Evolutionary conservation across 1,140 invertebrate species (phyloP).

Genomic region (Papilio polyxenes): DNA sequence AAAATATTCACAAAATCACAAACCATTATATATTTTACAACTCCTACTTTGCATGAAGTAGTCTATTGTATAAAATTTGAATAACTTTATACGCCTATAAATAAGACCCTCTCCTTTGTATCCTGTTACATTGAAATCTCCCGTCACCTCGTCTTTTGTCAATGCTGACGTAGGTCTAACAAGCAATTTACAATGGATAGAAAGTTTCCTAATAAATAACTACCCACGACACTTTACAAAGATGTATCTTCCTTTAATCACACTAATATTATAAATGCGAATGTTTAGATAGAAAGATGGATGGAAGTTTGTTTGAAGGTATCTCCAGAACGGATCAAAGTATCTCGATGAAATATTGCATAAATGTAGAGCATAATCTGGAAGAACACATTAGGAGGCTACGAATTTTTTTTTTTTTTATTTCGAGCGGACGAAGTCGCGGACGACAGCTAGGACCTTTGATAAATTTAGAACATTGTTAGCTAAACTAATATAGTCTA

Average conservation of each 20-base stretch:
- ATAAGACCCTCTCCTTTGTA: conserved; percentile 27
- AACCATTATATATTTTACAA: not conserved
- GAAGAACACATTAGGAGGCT: too few relatives aligned
- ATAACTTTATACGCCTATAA: conserved; percentile 30
- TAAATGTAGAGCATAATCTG: too few relatives aligned
- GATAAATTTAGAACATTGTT: too few relatives aligned
- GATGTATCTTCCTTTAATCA: conserved; percentile 4
- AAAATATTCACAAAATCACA: not conserved
- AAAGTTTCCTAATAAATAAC: conserved; percentile 37
- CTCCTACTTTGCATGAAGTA: conserved; percentile 6
- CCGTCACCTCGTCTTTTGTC: conserved; percentile 37
- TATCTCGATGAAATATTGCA: too few relatives aligned
- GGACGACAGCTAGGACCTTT: too few relatives aligned
- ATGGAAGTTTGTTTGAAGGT: too few relatives aligned
- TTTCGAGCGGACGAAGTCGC: too few relatives aligned
- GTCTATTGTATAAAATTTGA: conserved; percentile 32
- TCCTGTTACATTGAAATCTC: conserved; percentile 33
- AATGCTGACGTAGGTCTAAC: conserved; percentile 38
- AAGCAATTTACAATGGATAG: conserved; percentile 35
- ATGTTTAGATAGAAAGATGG: too few relatives aligned
- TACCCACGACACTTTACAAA: not conserved
- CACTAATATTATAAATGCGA: not conserved
- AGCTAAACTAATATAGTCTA: too few relatives aligned
- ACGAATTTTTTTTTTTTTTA: not conserved
- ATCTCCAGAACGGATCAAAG: too few relatives aligned